A percentile compares a stretch with the other conserved stretches of the same genome.
Evolutionary conservation across 2,888 invertebrate species (phyloP).

Genomic region (Dicyrtomina minuta): DNA sequence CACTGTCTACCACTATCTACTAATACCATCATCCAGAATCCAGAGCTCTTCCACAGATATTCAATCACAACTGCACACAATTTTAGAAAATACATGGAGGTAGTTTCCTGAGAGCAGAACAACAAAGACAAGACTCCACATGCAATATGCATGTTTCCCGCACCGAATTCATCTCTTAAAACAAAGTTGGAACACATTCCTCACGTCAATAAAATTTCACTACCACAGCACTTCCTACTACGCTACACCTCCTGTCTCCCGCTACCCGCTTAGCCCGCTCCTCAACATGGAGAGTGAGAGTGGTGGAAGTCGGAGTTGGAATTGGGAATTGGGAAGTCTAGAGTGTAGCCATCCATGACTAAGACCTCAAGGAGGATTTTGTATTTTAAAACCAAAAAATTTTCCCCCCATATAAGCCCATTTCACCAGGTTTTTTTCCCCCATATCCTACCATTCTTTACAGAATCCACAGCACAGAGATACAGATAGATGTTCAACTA

Average conservation of each 20-base stretch:
- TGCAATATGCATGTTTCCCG: conserved; percentile 4
- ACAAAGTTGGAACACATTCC: conserved; percentile 45
- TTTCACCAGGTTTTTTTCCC: background rate
- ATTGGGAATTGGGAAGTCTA: conserved; percentile 3
- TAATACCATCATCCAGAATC: no score
- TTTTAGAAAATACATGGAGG: background rate
- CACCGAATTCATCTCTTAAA: conserved; percentile 27
- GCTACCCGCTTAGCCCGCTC: background rate
- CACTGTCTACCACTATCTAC: no score
- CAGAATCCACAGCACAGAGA: no score
- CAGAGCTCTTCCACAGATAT: no score
- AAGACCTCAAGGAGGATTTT: background rate
- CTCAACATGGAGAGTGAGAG: conserved; percentile 4
- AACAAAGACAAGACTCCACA: conserved; percentile 3
- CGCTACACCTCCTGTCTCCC: no score
- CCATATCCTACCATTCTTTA: conserved; percentile 4
- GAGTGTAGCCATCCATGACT: conserved; percentile 8
- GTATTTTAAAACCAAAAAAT: background rate
- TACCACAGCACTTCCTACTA: no score
- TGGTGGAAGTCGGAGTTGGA: background rate
- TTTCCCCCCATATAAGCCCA: background rate
- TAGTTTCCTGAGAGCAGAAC: background rate
- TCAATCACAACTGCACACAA: no score
- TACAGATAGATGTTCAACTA: no score
- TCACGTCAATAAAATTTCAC: conserved; percentile 49